Base-by-base conservation (phyloP, 37 sponge, comb jelly and placozoan species). In the Dysidea cf. avara region DNA sequence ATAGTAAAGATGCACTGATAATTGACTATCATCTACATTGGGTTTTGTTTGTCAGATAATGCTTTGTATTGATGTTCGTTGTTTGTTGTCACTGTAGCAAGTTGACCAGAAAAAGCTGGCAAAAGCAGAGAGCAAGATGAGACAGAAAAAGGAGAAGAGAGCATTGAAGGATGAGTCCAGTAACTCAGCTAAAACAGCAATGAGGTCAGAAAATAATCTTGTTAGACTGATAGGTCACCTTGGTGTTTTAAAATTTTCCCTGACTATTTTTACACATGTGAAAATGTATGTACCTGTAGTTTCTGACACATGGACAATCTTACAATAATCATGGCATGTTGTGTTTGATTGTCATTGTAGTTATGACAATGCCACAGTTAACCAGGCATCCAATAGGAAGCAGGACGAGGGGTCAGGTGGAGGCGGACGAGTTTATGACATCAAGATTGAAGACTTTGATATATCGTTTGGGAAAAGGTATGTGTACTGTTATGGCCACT, bases 51-150 rank as follows among this genome's bases (percentile, higher is more conserved):
- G 35, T 22, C 17, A 51, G 20, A 13, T 37, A 14, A 13, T 21
- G 38, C 17, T 72, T 20, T 55, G n/a, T n/a, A n/a, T n/a, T n/a
- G n/a, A n/a, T n/a, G n/a, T n/a, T n/a, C n/a, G n/a, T 17, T 56
- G 40, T 72, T 39, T 11, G 31, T 62, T 40, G 24, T 31, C 18
- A 25, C 39, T 78, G 18, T 21, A 87, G 83, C 20, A 11, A 39
- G 82, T 90, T 20, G 85, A 95, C 64, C 74, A 84, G 77, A 75
- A 87, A 56, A 90, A 79, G 60, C 60, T 95, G 49, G 83, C 83
- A 22, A 95, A 95, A 52, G 95, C 79, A 25, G 95, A 94, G 58
- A 82, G 78, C 35, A 90, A 85, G 60, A 66, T 77, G 18, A 83
- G 77, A 37, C 81, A 69, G 73, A 95, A 95, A 66, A 73, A 76